Base-by-base conservation (phyloP, 2,113 vertebrate genomes). In the Ammodytes marinus region DNA sequence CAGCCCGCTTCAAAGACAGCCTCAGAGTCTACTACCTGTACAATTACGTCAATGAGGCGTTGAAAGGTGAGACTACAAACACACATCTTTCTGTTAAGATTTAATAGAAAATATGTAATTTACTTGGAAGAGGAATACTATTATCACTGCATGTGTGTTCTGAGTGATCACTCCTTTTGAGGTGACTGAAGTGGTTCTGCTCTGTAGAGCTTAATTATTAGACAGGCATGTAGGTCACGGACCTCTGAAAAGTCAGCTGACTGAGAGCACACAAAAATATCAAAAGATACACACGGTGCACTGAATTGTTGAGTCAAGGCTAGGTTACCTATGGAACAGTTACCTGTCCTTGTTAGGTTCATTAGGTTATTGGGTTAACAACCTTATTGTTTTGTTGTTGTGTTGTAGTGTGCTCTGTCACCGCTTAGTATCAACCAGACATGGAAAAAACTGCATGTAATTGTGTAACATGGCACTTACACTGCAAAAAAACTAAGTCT, bases 31-130 rank as follows among this genome's bases (percentile, higher is more conserved):
- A 97, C 88, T 99, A 99, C 86, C 87, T 98, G 70, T 94, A 97
- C 88, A 97, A 95, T 87, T 99, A 99, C 70, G 93, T 99, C 76
- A 99, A 98, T 0, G 98, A 99, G 89, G 98, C 96, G 27, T 95
- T 99, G 40, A 99, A 99, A 97, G 98, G 98, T 99, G 93, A 96
- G 91, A 4, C 39, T 3, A 19, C 35, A 64, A 12, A 53, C 46
- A 65, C 54, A 58, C 59, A 77, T 10, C 14, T 39, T 2, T 2
- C 27, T 27, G 39, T 15, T 43, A 14, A 55, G 39, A 17, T 52
- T 17, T n/a, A 39, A 3, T 0, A 52, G 6, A 5, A 69, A 27
- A 43, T 19, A 40, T 67, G 9, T 9, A 35, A 2, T 4, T 3
- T 8, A 49, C 1, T 1, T 47, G 12, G 2, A 13, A n/a, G 4